These are phyloP conservation scores for Apomyelois bistriatella DNA, from an alignment of 2,888 invertebrate species.

Conservation along the genomic window DNA sequence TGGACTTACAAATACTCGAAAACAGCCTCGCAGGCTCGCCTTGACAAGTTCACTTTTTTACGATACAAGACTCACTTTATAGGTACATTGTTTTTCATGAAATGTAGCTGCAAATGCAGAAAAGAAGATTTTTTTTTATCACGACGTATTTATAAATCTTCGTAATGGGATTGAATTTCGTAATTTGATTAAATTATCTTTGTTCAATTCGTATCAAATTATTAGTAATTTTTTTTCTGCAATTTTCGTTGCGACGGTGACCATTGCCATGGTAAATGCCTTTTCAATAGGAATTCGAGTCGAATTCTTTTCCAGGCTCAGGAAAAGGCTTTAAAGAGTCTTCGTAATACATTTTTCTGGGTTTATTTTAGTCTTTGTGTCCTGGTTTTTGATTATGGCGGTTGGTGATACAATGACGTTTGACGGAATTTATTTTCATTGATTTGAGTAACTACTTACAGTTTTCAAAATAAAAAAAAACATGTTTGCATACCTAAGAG, in stretches of 20 bases:
- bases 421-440: not conserved
- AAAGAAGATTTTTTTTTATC: too few relatives aligned
- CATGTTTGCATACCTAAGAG: not conserved
- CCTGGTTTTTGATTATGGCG: not conserved
- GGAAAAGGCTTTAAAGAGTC: not conserved
- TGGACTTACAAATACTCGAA: not conserved
- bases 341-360: not conserved
- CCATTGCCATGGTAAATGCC: too few relatives aligned
- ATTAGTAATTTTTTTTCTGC: not conserved
- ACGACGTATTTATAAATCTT: not conserved
- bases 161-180: not conserved
- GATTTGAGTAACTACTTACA: too few relatives aligned
- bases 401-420: not conserved
- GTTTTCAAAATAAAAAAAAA: not conserved
- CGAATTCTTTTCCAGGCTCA: constrained; percentile 1
- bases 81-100: not conserved
- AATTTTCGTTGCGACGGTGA: too few relatives aligned
- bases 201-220: too few relatives aligned
- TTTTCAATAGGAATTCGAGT: not conserved
- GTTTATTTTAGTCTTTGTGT: not conserved
- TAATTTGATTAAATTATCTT: not conserved
- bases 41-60: not conserved
- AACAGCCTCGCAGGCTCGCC: not conserved
- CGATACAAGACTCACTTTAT: not conserved
- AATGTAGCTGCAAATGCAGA: too few relatives aligned